These are phyloP conservation scores for Choristoneura fumiferana DNA, from an alignment of 1,140 invertebrate species.

Conservation along the genomic window DNA sequence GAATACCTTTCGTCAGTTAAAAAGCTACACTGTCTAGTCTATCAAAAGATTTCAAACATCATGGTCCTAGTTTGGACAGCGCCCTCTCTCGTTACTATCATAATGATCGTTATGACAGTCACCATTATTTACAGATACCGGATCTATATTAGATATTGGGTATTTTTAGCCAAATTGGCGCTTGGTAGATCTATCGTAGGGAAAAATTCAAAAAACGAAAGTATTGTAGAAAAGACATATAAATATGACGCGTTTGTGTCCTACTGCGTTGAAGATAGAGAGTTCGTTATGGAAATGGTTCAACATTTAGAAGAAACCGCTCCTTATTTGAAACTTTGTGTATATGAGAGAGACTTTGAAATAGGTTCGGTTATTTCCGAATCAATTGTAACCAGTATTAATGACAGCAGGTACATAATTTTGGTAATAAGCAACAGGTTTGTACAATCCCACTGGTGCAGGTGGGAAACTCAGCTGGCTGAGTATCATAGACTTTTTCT, in stretches of 20 bases:
- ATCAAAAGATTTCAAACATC: conserved; percentile 55
- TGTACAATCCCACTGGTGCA: conserved; percentile 83
- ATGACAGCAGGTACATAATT: conserved; percentile 80
- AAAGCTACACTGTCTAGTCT: conserved; percentile 47
- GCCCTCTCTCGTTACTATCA: conserved; percentile 47
- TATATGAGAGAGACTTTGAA: conserved; percentile 84
- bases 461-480: conserved; percentile 82
- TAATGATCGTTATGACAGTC: conserved; percentile 38
- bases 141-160: conserved; percentile 78
- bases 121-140: conserved; percentile 58
- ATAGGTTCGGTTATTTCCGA: conserved; percentile 81
- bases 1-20: conserved; percentile 62
- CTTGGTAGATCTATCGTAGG: conserved; percentile 64
- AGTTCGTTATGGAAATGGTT: conserved; percentile 80
- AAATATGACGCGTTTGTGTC: conserved; percentile 84
- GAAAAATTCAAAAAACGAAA: conserved; percentile 37
- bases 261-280: conserved; percentile 81
- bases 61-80: conserved; percentile 59
- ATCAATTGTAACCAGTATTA: conserved; percentile 80
- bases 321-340: conserved; percentile 80
- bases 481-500: conserved; percentile 77
- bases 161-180: conserved; percentile 75
- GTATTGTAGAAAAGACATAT: conserved; percentile 48
- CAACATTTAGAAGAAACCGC: conserved; percentile 78
- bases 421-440: conserved; percentile 83